Evolutionary conservation across 2,888 invertebrate genomes (phyloP).

Genomic region (Ceraclea dissimilis): DNA sequence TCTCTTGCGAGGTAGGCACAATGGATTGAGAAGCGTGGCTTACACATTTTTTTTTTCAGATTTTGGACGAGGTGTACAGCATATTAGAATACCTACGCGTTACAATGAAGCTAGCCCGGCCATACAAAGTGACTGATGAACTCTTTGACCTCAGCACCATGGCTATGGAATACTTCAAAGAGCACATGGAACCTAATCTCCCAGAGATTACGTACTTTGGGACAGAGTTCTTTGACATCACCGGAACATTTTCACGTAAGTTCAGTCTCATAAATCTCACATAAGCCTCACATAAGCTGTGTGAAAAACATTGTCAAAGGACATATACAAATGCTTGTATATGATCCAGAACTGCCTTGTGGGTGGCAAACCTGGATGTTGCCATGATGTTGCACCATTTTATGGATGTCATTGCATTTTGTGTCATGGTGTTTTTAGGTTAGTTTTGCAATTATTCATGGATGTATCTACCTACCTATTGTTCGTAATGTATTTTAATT

Average conservation of each 20-base stretch:
- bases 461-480: too few relatives aligned
- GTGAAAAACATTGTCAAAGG: neutral
- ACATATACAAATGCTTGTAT: too few relatives aligned
- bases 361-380: too few relatives aligned
- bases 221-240: conserved; percentile 74
- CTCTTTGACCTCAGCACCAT: conserved; percentile 90
- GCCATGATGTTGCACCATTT: too few relatives aligned
- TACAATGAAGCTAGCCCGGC: conserved; percentile 73
- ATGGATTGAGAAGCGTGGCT: too few relatives aligned
- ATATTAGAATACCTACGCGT: conserved; percentile 77
- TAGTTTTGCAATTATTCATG: too few relatives aligned
- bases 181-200: conserved; percentile 82
- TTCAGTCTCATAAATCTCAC: conserved; percentile 28
- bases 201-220: conserved; percentile 85
- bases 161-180: conserved; percentile 98
- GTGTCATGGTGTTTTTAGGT: too few relatives aligned
- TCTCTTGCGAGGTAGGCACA: too few relatives aligned
- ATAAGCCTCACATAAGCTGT: neutral
- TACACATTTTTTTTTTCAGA: conserved; percentile 55
- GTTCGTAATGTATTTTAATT: too few relatives aligned
- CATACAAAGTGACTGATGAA: conserved; percentile 91
- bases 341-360: too few relatives aligned
- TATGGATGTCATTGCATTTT: too few relatives aligned
- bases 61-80: conserved; percentile 84
- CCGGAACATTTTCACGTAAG: conserved; percentile 62